phyloP scores from a whole-genome alignment of 2,888 invertebrate genomes.

The Bruchidius siliquastri region DNA sequence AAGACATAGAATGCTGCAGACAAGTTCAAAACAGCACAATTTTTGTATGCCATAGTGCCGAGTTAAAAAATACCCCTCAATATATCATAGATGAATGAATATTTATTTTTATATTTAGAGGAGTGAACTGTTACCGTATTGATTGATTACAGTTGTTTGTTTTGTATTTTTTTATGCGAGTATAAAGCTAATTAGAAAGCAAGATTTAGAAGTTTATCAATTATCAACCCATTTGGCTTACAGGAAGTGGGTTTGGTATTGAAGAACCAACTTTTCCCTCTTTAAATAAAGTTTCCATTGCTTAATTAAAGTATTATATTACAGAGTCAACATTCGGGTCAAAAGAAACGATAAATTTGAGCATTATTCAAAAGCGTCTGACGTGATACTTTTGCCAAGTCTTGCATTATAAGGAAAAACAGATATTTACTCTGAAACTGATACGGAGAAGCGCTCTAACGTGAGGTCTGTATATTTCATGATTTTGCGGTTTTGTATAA shows the following conservation, averaged over 20 bases:
- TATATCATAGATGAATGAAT: no score
- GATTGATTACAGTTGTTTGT: background rate
- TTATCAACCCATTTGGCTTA: slow-evolving; percentile 3
- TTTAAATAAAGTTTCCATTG: slow-evolving; percentile 9
- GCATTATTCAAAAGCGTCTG: slow-evolving; percentile 1
- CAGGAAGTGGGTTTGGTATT: slow-evolving; percentile 9
- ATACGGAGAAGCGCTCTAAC: background rate
- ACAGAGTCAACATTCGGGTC: slow-evolving; percentile 8
- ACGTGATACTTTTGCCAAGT: background rate
- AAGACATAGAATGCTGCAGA: no score
- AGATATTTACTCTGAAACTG: background rate
- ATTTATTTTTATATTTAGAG: no score
- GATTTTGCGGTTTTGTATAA: background rate
- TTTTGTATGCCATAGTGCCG: no score
- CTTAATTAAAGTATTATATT: slow-evolving; percentile 16
- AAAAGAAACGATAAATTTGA: slow-evolving; percentile 2
- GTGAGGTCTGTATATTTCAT: background rate
- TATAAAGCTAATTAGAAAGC: background rate
- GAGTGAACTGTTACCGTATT: no score
- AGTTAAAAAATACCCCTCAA: no score
- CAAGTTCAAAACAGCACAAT: no score
- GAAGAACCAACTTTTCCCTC: slow-evolving; percentile 12
- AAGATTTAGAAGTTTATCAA: background rate
- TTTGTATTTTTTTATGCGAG: background rate
- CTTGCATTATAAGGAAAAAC: background rate